Percentiles rank a stretch among this genome's conserved stretches.
Evolutionary conservation across 2,113 vertebrate genomes (phyloP).

Genomic region (Columba janthina): DNA sequence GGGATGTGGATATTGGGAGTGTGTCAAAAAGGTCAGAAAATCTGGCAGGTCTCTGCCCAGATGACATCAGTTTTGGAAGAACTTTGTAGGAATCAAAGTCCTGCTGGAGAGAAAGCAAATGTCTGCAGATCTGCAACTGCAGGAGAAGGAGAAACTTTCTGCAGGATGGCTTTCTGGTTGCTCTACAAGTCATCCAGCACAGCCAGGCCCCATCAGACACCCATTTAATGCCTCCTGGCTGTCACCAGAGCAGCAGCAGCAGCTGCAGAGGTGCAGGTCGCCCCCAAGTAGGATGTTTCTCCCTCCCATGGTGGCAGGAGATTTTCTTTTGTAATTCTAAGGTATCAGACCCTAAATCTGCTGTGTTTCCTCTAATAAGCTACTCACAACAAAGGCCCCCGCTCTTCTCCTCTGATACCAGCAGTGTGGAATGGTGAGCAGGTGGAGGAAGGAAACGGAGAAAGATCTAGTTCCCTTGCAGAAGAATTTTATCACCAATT

Average conservation of each 20-base stretch:
- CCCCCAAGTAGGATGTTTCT: neutral
- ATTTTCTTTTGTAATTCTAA: neutral
- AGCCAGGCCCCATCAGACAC: neutral
- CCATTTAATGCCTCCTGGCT: neutral
- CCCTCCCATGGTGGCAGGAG: neutral
- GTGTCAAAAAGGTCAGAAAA: constrained; percentile 26
- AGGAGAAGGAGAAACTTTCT: neutral
- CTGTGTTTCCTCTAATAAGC: constrained; percentile 21
- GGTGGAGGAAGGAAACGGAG: neutral
- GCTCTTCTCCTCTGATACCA: constrained; percentile 1
- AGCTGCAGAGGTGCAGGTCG: neutral
- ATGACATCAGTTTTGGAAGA: constrained; percentile 61
- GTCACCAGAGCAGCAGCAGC: neutral
- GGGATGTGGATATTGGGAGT: neutral
- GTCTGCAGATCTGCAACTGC: neutral
- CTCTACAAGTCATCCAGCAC: neutral
- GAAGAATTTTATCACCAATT: constrained; percentile 57
- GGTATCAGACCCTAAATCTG: neutral
- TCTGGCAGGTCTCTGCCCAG: constrained; percentile 38
- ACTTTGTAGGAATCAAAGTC: neutral
- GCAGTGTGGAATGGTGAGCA: neutral
- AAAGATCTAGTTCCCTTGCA: constrained; percentile 7
- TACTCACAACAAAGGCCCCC: neutral
- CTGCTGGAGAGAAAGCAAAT: neutral
- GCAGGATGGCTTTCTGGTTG: neutral